A percentile compares a stretch with the other conserved stretches of the same genome.
Conservation (phyloP, 2,113 vertebrate genomes). For the Empidonax alnorum region DNA sequence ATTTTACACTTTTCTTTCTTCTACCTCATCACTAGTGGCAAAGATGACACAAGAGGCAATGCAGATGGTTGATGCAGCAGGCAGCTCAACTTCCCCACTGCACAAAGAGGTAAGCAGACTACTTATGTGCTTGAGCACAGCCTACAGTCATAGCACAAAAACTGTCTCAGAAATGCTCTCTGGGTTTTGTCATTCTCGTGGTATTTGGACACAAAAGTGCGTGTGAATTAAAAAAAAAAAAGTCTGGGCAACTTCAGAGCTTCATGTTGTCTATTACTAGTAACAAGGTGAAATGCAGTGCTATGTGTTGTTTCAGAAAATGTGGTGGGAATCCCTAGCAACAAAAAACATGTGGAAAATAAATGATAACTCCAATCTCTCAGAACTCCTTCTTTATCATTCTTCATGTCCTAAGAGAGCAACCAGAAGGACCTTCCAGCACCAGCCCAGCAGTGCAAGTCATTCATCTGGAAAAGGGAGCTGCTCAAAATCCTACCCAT, state of each 20-base stretch:
- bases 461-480: not conserved
- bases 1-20: not conserved
- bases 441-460: not conserved
- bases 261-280: not conserved
- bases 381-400: not conserved
- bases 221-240: not conserved
- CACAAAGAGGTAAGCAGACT: not conserved
- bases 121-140: not conserved
- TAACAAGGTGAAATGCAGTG: not conserved
- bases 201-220: not conserved
- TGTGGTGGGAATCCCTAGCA: not conserved
- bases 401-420: not conserved
- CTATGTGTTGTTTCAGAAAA: not conserved
- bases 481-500: not conserved
- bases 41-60: not conserved
- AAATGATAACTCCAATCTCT: not conserved
- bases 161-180: constrained; percentile 7
- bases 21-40: not conserved
- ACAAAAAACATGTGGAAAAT: not conserved
- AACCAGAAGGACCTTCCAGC: not conserved
- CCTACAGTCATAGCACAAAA: not conserved
- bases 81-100: not conserved
- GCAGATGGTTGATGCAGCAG: not conserved
- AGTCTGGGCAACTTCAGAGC: constrained; percentile 15
- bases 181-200: constrained; percentile 13